Evolutionary conservation across 2,888 invertebrate species (phyloP), one percentile per base, ranked within the genome.

Genomic region (Bombyx huttoni): DNA sequence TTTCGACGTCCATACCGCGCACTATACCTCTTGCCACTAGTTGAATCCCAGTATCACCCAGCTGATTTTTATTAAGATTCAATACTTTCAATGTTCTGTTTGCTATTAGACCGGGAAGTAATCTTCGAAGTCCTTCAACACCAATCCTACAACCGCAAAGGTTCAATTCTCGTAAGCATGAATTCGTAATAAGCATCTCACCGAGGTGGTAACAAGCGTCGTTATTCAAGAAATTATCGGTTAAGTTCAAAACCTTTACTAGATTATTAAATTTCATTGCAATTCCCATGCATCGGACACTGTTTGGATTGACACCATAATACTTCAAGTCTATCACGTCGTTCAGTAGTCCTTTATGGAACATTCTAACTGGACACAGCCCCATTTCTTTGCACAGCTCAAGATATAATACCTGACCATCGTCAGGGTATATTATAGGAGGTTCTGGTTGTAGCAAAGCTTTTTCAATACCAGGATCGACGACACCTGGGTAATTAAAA

Each of bases 141-240:
- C 83, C 83, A 40, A 84, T 78, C 57, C 65, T 72, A 56, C 86
- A 86, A 3, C 84, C 82, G n/a, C 66, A 56, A 46, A 86, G 61
- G 57, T 72, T 76, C 10, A 86, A 58, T 52, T 78, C 75, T 13
- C 57, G 51, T 40, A 86, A 53, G 3, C 62, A 61, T 9, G 54
- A 61, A 58, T 86, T 84, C 1, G 48, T 59, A 12, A 58, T 56
- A 8, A 85, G 58, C 78, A 85, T 73, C 47, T 74, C 68, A 2
- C 81, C 73, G 52, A 86, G 63, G 67, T 86, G 85, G 52, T 62
- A 81, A 47, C 79, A 81, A 3, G 79, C 73, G 51, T 86, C 85
- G 13, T 63, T 53, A 45, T 61, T 72, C 3, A 86, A 65, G 56
- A 76, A 82, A 61, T 75, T 86, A 52, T 78, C 81, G 8, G 76